Base-by-base conservation (phyloP, 2,113 vertebrate genomes). In the Rhagologus leucostigma region DNA sequence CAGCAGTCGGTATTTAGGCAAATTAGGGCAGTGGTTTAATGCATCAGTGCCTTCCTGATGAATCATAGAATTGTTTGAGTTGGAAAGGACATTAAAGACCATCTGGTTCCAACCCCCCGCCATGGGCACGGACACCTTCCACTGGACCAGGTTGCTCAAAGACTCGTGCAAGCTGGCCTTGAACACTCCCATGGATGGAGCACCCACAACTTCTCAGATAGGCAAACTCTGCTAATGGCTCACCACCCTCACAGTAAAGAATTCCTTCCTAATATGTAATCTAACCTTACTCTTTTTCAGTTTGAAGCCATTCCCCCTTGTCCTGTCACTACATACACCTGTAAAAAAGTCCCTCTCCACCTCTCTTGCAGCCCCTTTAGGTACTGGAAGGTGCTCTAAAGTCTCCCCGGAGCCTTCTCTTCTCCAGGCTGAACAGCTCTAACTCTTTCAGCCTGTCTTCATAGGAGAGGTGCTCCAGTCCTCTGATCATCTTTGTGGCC, bases 21-120 rank as follows among this genome's bases (percentile, higher is more conserved):
- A 75, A 96, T 94, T 71, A 96, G 62, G 65, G 53, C 77, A 87
- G 69, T 37, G 49, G 30, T 94, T 95, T 94, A 93, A 81, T 73
- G 85, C 80, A 81, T 87, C 76, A 75, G 37, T 84, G 69, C 27
- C 77, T 87, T 94, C 85, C 73, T 82, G 80, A 82, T 33, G 41
- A 77, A 63, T 42, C 56, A 70, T 4, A 24, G 32, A 84, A 42
- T 44, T 22, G 32, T 50, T 62, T 56, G 27, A 35, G 11, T 7
- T 56, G 56, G 35, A 84, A 90, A 70, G 8, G 27, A 56, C 10
- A 22, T 56, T 84, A 63, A 77, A 77, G 64, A 76, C 44, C 16
- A 29, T 50, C 42, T 70, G 24, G 27, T 84, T 77, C 32, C 22
- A 63, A 12, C 10, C 7, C 49, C 56, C n/a, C 42, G 21, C 47